phyloP scores from a whole-genome alignment of 1,140 invertebrate species.

The Bombyx mori region DNA sequence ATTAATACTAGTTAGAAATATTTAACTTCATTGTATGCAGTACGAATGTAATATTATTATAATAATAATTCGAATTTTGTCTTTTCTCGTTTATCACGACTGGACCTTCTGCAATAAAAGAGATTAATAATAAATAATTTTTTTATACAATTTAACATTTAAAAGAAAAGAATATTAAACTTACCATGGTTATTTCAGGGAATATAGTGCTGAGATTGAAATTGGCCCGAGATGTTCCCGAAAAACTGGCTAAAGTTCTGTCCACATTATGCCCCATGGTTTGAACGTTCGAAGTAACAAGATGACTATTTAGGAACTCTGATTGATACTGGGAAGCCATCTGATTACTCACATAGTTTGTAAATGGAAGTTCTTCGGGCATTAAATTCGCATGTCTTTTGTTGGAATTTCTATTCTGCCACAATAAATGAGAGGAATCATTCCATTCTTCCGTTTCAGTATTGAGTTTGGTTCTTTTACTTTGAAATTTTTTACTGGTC shows the following conservation, averaged over 20 bases:
- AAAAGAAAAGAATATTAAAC: constrained; percentile 5
- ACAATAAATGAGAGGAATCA: constrained; percentile 43
- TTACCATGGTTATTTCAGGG: constrained; percentile 65
- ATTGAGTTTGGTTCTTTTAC: constrained; percentile 47
- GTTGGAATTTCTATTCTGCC: constrained; percentile 48
- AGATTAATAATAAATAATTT: background rate
- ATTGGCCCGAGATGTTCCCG: constrained; percentile 53
- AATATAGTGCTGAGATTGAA: constrained; percentile 64
- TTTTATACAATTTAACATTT: background rate
- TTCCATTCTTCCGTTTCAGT: constrained; percentile 56
- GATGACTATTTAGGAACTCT: constrained; percentile 56
- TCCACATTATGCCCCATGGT: constrained; percentile 43
- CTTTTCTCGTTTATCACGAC: background rate
- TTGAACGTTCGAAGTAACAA: constrained; percentile 52
- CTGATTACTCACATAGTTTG: constrained; percentile 56
- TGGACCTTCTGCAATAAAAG: constrained; percentile 7
- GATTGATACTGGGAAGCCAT: constrained; percentile 54
- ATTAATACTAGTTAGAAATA: too few species aligned
- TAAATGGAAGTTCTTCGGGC: constrained; percentile 50
- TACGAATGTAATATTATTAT: too few species aligned
- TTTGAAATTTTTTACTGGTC: constrained; percentile 57
- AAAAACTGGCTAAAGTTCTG: constrained; percentile 42
- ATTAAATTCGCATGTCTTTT: constrained; percentile 54
- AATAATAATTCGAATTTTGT: too few species aligned
- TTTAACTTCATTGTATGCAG: too few species aligned